phyloP scores from a whole-genome alignment of 2,113 vertebrate genomes.

The Xyrauchen texanus region DNA sequence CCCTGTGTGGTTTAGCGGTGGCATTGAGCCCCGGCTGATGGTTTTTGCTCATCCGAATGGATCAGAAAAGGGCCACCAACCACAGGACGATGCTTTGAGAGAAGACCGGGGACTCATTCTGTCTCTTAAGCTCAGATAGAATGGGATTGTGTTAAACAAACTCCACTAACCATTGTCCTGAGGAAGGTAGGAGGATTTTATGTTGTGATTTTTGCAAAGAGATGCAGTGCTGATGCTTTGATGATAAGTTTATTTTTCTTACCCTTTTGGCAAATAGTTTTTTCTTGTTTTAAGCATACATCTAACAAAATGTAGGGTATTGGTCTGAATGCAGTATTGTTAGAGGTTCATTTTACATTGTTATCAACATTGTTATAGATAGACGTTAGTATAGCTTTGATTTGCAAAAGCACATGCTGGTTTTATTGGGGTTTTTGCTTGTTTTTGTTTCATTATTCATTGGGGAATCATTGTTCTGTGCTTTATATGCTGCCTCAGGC shows the following conservation, averaged over 20 bases:
- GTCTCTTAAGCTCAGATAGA: not conserved
- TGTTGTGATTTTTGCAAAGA: not conserved
- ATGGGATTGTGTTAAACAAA: slow-evolving; percentile 13
- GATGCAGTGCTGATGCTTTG: no score
- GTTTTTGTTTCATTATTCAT: not conserved
- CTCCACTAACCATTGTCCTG: not conserved
- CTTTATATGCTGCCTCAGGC: not conserved
- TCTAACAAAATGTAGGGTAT: not conserved
- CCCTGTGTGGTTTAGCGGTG: not conserved
- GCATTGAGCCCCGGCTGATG: not conserved
- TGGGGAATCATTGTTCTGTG: not conserved
- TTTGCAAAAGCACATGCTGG: not conserved
- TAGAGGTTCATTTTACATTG: not conserved
- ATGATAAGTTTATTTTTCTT: no score
- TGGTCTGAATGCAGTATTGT: not conserved
- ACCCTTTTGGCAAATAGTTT: no score
- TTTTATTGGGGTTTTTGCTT: not conserved
- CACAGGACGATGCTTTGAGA: slow-evolving; percentile 11
- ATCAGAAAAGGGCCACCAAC: not conserved
- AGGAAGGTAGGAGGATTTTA: slow-evolving; percentile 18
- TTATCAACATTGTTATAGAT: not conserved
- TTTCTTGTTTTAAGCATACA: no score
- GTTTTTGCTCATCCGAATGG: not conserved
- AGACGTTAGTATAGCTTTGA: not conserved
- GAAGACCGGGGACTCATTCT: not conserved